Conservation (phyloP, 2,888 invertebrate species). For the Agriopis leucophaearia region DNA sequence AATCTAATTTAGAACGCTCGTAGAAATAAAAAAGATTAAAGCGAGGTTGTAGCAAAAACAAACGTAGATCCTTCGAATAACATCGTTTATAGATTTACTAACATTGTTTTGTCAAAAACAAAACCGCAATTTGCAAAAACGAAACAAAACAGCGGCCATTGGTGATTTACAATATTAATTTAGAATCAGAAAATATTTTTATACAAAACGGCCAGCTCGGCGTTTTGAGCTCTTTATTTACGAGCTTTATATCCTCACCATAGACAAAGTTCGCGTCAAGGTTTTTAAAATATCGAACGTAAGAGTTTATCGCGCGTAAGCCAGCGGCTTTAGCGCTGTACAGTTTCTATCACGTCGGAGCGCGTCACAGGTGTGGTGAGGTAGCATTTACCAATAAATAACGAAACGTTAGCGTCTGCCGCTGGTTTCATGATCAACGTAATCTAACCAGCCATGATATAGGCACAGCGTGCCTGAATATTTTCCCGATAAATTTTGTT, state of each 20-base stretch:
- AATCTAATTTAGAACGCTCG: no score
- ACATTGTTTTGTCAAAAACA: background rate
- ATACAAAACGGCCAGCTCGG: constrained; percentile 5
- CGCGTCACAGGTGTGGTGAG: constrained; percentile 57
- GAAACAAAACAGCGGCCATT: background rate
- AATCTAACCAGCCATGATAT: constrained; percentile 60
- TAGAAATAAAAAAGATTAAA: background rate
- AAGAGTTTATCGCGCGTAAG: constrained; percentile 32
- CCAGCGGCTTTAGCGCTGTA: constrained; percentile 29
- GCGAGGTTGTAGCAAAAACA: no score
- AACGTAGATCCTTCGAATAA: no score
- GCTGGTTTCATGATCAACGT: constrained; percentile 56
- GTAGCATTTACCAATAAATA: constrained; percentile 62
- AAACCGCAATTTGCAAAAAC: background rate
- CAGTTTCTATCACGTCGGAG: constrained; percentile 39
- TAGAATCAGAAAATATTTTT: constrained; percentile 10
- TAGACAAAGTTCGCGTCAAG: constrained; percentile 28
- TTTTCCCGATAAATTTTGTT: constrained; percentile 45
- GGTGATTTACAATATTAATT: constrained; percentile 16
- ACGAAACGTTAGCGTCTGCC: constrained; percentile 54
- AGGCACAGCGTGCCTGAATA: constrained; percentile 45
- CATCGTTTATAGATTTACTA: no score
- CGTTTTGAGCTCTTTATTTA: constrained; percentile 31
- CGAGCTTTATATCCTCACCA: constrained; percentile 29
- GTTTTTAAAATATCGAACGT: constrained; percentile 32